Percentiles rank a stretch among this genome's conserved stretches.
Conservation (phyloP, 1,140 invertebrate species). For the Caenorhabditis inopinata region DNA sequence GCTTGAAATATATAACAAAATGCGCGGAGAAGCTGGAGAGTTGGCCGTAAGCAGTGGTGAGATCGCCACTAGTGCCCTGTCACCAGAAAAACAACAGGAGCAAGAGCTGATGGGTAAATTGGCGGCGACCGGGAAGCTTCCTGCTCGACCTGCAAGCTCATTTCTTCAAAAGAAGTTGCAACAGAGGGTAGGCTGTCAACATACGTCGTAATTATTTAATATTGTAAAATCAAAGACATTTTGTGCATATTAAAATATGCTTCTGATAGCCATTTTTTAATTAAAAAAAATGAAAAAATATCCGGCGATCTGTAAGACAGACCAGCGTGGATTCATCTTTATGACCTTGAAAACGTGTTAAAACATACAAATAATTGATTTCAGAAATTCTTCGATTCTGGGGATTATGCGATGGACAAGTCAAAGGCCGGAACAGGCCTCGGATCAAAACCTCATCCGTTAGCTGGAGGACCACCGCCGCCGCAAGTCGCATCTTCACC, state of each 20-base stretch:
- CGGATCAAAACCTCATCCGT: slow-evolving; percentile 27
- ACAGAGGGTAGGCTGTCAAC: slow-evolving; percentile 56
- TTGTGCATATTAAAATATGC: no score
- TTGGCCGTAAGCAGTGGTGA: slow-evolving; percentile 45
- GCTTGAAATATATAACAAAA: no score
- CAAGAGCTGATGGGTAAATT: slow-evolving; percentile 65
- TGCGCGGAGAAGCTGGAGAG: slow-evolving; percentile 47
- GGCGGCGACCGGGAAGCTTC: slow-evolving; percentile 58
- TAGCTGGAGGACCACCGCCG: not conserved
- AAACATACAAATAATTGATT: no score
- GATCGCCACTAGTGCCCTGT: slow-evolving; percentile 10
- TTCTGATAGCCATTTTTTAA: no score
- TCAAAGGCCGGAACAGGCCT: slow-evolving; percentile 49
- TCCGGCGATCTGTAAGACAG: no score
- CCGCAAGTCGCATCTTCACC: not conserved
- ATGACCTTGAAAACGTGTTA: no score
- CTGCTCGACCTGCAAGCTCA: slow-evolving; percentile 59
- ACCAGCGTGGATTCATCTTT: no score
- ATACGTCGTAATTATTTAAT: not conserved
- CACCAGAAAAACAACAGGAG: slow-evolving; percentile 50
- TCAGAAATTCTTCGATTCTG: slow-evolving; percentile 66
- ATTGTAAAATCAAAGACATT: not conserved
- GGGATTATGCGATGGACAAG: slow-evolving; percentile 65
- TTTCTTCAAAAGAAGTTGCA: slow-evolving; percentile 65
- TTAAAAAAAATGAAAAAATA: no score